phyloP scores from a whole-genome alignment of 1,140 invertebrate species.

The Oscheius sp. region DNA sequence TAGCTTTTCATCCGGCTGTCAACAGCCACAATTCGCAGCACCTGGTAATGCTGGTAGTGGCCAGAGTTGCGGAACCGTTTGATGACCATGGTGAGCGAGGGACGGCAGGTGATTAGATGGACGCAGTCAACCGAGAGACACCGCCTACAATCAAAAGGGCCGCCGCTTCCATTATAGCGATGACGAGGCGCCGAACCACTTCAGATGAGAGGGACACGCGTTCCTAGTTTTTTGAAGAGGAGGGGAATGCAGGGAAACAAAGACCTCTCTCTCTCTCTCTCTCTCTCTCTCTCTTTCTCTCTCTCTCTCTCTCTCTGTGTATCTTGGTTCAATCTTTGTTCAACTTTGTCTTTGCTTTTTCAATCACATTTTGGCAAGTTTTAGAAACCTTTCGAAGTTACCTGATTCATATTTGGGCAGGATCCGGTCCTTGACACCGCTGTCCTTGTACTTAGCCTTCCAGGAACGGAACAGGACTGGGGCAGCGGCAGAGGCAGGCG shows the following conservation, averaged over 20 bases:
- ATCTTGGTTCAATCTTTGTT: not conserved
- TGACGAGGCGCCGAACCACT: not conserved
- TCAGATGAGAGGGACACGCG: not conserved
- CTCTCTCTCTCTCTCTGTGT: not conserved
- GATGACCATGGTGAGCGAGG: conserved; percentile 4
- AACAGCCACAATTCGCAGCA: not conserved
- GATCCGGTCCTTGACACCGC: not conserved
- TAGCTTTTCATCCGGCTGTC: not conserved
- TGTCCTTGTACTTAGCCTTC: not conserved
- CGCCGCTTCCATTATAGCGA: not conserved
- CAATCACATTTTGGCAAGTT: no score
- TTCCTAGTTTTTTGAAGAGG: not conserved
- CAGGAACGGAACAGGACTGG: not conserved
- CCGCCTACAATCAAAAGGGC: conserved; percentile 1
- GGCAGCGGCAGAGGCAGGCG: not conserved
- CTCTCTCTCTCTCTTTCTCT: not conserved
- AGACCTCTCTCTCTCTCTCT: not conserved
- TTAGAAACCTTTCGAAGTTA: not conserved
- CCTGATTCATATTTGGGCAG: conserved; percentile 7
- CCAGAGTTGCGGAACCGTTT: not conserved
- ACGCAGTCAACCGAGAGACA: not conserved
- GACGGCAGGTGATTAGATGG: not conserved
- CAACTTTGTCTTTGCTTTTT: not conserved
- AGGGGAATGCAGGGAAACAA: not conserved
- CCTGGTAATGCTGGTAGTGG: not conserved